Percentiles rank a stretch among this genome's conserved stretches.
Evolutionary conservation across 2,888 invertebrate genomes (phyloP).

Genomic region (Pegoplata infirma): DNA sequence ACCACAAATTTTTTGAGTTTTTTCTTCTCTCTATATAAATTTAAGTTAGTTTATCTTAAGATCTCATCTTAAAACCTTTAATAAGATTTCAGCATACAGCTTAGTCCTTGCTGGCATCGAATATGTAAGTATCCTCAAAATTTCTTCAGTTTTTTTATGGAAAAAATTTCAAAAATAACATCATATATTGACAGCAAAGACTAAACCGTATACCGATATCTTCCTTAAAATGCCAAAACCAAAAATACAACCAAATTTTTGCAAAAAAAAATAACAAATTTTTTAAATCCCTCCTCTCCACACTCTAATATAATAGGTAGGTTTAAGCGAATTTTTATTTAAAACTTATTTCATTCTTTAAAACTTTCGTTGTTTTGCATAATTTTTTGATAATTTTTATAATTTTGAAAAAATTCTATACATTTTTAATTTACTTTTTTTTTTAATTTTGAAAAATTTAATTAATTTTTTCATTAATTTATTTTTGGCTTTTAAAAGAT

Average conservation of each 20-base stretch:
- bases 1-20: neutral
- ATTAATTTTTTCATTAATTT: slow-evolving; percentile 8
- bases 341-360: neutral
- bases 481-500: slow-evolving; percentile 69
- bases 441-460: slow-evolving; percentile 33
- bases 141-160: slow-evolving; percentile 64
- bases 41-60: slow-evolving; percentile 27
- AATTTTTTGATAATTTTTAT: slow-evolving; percentile 35
- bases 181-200: slow-evolving; percentile 74
- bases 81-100: slow-evolving; percentile 75
- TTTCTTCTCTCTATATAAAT: neutral
- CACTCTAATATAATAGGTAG: slow-evolving; percentile 50
- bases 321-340: slow-evolving; percentile 50
- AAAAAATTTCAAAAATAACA: slow-evolving; percentile 27
- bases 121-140: slow-evolving; percentile 67
- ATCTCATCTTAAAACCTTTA: slow-evolving; percentile 21
- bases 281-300: slow-evolving; percentile 34
- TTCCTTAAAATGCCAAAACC: slow-evolving; percentile 39
- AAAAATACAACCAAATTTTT: slow-evolving; percentile 6
- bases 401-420: no score
- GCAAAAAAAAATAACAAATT: neutral
- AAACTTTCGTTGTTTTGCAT: neutral
- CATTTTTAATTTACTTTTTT: slow-evolving; percentile 12
- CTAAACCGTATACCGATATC: slow-evolving; percentile 78
- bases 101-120: slow-evolving; percentile 75